A percentile compares a stretch with the other conserved stretches of the same genome.
These are phyloP conservation scores for Campylorhamphus procurvoides DNA, from an alignment of 2,113 vertebrate genomes.

Conservation along the genomic window DNA sequence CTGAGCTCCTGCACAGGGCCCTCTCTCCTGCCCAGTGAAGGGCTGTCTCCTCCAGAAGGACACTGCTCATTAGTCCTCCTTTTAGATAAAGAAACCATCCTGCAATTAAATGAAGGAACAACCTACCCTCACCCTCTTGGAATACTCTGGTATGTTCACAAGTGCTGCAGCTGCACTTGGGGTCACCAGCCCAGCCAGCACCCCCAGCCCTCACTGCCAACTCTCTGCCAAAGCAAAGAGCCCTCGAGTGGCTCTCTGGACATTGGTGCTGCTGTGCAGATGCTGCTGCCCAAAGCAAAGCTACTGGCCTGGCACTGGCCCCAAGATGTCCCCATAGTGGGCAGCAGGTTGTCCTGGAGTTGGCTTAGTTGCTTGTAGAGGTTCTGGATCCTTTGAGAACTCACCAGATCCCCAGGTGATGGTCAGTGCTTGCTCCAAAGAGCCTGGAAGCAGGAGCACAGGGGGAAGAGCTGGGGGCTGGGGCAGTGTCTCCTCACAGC, in stretches of 20 bases:
- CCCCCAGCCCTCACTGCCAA: accelerated
- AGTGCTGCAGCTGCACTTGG: not conserved
- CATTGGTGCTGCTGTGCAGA: not conserved
- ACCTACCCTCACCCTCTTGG: not conserved
- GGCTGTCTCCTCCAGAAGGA: not conserved
- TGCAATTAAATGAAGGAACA: not conserved
- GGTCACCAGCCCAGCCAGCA: not conserved
- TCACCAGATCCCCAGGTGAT: accelerated
- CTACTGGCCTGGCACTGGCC: accelerated
- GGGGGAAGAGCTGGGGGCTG: not conserved
- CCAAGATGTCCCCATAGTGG: not conserved
- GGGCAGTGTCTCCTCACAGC: not conserved
- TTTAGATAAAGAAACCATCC: not conserved
- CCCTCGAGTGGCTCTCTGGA: not conserved
- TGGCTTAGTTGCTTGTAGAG: not conserved
- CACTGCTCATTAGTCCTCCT: not conserved
- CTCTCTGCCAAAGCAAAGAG: not conserved
- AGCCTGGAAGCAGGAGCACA: not conserved
- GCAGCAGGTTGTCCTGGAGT: not conserved
- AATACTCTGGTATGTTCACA: accelerated
- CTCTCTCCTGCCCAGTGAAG: not conserved
- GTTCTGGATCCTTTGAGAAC: not conserved
- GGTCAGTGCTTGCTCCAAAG: not conserved
- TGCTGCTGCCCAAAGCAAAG: not conserved
- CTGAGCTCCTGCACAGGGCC: not conserved